Base-by-base conservation (phyloP, 2,113 vertebrate genomes). In the Pica pica region DNA sequence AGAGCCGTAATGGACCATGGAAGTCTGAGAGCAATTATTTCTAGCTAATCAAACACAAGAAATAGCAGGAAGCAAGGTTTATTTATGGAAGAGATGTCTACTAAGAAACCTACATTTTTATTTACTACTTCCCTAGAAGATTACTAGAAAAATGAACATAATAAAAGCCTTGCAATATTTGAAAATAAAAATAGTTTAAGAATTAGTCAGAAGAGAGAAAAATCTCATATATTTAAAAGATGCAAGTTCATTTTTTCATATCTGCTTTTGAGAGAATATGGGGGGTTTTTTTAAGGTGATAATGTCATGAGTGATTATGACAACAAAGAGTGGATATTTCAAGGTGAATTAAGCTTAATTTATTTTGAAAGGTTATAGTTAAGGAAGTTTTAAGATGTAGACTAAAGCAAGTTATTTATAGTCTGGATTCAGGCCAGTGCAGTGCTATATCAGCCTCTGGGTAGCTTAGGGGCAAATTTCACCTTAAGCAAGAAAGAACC, bases 21-120 rank as follows among this genome's bases (percentile, higher is more conserved):
- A 94, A 88, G 81, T 76, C 77, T 93, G 90, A 93, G 60, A 92
- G 87, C 76, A 85, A 94, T 97, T 96, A 93, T 93, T 96, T 84
- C 81, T 90, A 65, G 53, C 59, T 95, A 90, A 87, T 90, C 53
- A 88, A 95, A 63, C 50, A 61, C 31, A 94, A 76, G 56, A 79
- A 94, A 89, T 49, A 69, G 65, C 69, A 92, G 85, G 88, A 93
- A 96, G 33, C 22, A 41, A 89, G 20, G 28, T 68, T 95, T 94
- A 70, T 89, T 95, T 96, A 65, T 86, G 76, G 80, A 69, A 65
- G 69, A 80, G 31, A 56, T 71, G 30, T 81, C 90, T 74, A 37
- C 52, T 74, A 63, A 88, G 71, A 87, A 96, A 75, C n/a, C 16
- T 80, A 55, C 42, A 7, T 20, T 94, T 93, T 94, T 92, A 91